Conservation (phyloP, 2,113 vertebrate species). For the Cryptomyrus ogoouensis region DNA sequence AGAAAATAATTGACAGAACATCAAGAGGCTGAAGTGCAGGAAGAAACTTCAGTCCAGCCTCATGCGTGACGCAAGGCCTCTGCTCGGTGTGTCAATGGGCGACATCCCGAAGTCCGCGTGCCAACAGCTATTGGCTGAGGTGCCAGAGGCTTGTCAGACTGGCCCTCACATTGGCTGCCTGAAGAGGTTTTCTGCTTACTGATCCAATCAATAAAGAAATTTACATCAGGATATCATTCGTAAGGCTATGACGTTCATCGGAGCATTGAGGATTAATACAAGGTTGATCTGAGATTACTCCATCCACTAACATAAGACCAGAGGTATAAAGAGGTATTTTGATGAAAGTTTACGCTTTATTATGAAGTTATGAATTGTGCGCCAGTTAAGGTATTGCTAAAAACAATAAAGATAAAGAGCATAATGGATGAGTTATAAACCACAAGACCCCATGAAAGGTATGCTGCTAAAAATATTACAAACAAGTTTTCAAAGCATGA, state of each 20-base stretch:
- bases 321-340: neutral
- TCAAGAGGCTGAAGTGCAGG: neutral
- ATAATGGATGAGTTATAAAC: neutral
- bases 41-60: constrained; percentile 41
- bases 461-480: neutral
- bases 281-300: neutral
- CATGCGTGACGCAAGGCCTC: constrained; percentile 35
- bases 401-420: neutral
- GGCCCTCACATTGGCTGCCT: neutral
- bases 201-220: neutral
- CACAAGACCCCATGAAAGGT: neutral
- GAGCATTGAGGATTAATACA: neutral
- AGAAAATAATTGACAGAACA: constrained; percentile 22
- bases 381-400: neutral
- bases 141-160: constrained; percentile 29
- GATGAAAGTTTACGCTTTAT: neutral
- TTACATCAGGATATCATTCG: neutral
- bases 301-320: neutral
- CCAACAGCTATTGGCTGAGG: constrained; percentile 38
- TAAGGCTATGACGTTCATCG: neutral
- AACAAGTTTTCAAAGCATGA: neutral
- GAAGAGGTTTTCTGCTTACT: neutral
- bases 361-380: neutral
- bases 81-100: constrained; percentile 8
- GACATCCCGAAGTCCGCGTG: constrained; percentile 24